Evolutionary conservation across 2,113 vertebrate genomes (phyloP), one percentile per base, ranked within the genome.

Genomic region (Salvator merianae): DNA sequence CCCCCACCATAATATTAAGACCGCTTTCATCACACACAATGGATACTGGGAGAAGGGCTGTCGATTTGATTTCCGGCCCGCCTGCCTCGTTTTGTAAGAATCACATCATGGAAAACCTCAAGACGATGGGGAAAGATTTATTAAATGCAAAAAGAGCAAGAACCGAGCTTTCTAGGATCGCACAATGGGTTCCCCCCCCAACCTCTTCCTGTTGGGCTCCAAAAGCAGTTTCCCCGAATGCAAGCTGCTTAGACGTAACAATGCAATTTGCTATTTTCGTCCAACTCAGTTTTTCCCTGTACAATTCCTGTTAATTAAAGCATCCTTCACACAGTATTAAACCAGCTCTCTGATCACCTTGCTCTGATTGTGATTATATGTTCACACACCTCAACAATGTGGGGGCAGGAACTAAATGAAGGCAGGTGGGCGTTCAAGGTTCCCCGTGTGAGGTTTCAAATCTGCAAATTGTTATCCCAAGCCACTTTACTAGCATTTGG

Each of bases 261-360:
- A 92, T 89, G 82, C 85, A 80, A 40, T 90, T 90, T 85, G 88
- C 90, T 90, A 86, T 92, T 93, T 91, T 91, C 88, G 90, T 89
- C 90, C 91, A 90, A 88, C 92, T 66, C 88, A 92, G 85, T 84
- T 90, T 81, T 81, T 80, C 89, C 77, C 81, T 88, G 86, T 90
- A 90, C 89, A 88, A 88, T 89, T 91, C 90, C 89, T 90, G 80
- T 93, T 91, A 89, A 92, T 94, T 89, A 92, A 92, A 84, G 89
- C 43, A 43, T 85, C 84, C 88, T 93, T 91, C 76, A 74, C 85
- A 85, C 76, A 87, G 77, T 90, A 89, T 87, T 91, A 89, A 84
- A 83, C 77, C 79, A 68, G 79, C 75, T 47, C 88, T 93, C 88
- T 90, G 80, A 89, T 89, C 87, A 89, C 86, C 84, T 91, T 89